Conservation (phyloP, 1,140 invertebrate species). For the Melanaphis sacchari region DNA sequence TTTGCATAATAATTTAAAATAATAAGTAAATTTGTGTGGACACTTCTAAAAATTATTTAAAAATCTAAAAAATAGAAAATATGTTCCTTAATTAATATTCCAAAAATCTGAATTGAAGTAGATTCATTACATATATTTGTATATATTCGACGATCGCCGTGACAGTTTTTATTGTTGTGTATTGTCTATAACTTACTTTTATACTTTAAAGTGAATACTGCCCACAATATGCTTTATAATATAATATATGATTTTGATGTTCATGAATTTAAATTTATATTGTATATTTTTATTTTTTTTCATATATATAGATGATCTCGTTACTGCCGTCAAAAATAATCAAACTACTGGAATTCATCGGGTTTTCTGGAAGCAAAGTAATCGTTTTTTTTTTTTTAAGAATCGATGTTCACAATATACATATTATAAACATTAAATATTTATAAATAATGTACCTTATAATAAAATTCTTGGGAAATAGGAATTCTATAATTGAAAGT, state of each 20-base stretch:
- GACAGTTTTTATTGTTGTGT: neutral
- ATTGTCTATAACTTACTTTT: neutral
- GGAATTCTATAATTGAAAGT: neutral
- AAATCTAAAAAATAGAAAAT: neutral
- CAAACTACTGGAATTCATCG: constrained; percentile 91
- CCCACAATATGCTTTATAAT: neutral
- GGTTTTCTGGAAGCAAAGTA: constrained; percentile 93
- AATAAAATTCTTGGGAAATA: neutral
- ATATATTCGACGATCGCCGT: neutral
- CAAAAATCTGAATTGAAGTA: neutral
- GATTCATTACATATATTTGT: neutral
- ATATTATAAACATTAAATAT: too few species aligned
- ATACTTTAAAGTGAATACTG: neutral
- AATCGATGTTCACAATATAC: neutral
- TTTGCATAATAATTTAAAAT: too few species aligned
- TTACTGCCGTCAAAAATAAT: constrained; percentile 84
- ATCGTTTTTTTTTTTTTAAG: constrained; percentile 60
- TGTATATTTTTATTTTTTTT: constrained; percentile 32
- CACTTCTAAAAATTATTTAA: neutral
- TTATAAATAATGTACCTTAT: neutral
- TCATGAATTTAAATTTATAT: neutral
- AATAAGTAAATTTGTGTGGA: neutral
- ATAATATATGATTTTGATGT: neutral
- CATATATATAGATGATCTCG: constrained; percentile 79
- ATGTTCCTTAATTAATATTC: neutral